These are phyloP conservation scores for Danaus plexippus DNA, from an alignment of 1,140 invertebrate species.

Conservation along the genomic window DNA sequence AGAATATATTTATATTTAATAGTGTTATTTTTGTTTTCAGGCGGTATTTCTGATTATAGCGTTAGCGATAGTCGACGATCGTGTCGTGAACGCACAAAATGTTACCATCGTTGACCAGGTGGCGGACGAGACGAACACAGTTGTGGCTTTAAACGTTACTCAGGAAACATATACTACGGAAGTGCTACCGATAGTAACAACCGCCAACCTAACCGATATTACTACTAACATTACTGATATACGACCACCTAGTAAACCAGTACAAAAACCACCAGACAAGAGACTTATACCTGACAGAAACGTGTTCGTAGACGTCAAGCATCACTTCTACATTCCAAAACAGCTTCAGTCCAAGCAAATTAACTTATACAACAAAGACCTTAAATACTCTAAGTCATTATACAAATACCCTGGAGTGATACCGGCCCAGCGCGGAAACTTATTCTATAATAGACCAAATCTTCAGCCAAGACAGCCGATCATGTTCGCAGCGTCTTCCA, in stretches of 20 bases:
- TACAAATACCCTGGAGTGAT: constrained; percentile 53
- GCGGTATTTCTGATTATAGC: constrained; percentile 62
- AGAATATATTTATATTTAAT: too few relatives aligned
- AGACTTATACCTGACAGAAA: constrained; percentile 9
- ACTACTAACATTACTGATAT: constrained; percentile 34
- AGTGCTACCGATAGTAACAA: too few relatives aligned
- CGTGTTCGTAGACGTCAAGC: constrained; percentile 32
- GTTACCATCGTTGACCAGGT: constrained; percentile 43
- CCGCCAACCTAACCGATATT: too few relatives aligned
- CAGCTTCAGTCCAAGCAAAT: constrained; percentile 29
- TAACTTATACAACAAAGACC: constrained; percentile 34
- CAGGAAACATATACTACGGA: too few relatives aligned
- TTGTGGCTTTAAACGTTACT: constrained; percentile 24
- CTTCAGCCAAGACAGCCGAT: constrained; percentile 9
- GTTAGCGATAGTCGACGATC: constrained; percentile 60
- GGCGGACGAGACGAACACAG: constrained; percentile 46
- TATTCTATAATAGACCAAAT: constrained; percentile 14
- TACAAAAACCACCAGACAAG: constrained; percentile 35
- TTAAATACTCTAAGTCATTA: constrained; percentile 40
- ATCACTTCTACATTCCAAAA: constrained; percentile 35
- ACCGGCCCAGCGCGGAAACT: constrained; percentile 29
- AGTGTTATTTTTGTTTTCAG: constrained; percentile 39
- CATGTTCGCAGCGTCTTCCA: constrained; percentile 28
- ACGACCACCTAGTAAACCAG: constrained; percentile 54
- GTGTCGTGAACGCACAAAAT: constrained; percentile 42